Evolutionary conservation across 2,888 invertebrate genomes (phyloP).

Genomic region (Lagria hirta): DNA sequence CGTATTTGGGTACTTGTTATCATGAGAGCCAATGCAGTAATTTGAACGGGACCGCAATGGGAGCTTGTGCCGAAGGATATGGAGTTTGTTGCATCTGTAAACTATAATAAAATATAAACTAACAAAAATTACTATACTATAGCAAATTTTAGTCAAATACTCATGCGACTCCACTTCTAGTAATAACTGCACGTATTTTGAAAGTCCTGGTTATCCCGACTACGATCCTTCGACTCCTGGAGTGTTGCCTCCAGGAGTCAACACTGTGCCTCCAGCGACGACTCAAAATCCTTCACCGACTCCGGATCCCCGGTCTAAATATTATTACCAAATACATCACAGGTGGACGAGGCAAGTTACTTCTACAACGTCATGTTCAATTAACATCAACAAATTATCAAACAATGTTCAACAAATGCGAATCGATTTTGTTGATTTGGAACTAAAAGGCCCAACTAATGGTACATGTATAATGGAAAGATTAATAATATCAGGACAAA

Average conservation of each 20-base stretch:
- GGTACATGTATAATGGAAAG: constrained; percentile 71
- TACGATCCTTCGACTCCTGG: constrained; percentile 46
- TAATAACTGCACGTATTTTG: constrained; percentile 69
- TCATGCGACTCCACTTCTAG: constrained; percentile 66
- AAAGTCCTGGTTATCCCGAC: constrained; percentile 69
- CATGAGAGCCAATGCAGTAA: constrained; percentile 67
- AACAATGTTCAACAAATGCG: constrained; percentile 67
- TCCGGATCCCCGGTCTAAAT: constrained; percentile 42
- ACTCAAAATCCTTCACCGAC: constrained; percentile 40
- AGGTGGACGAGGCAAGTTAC: constrained; percentile 37
- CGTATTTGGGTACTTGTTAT: constrained; percentile 71
- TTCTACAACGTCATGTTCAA: constrained; percentile 64
- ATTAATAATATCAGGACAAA: constrained; percentile 71
- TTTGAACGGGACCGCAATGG: constrained; percentile 64
- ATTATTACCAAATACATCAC: constrained; percentile 11
- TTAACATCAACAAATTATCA: constrained; percentile 64
- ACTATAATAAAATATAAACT: constrained; percentile 1
- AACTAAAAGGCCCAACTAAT: constrained; percentile 67
- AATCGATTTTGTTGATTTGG: constrained; percentile 69
- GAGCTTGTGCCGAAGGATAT: constrained; percentile 71
- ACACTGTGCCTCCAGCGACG: constrained; percentile 29
- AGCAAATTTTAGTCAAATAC: constrained; percentile 61
- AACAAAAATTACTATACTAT: background rate
- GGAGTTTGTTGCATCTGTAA: constrained; percentile 77
- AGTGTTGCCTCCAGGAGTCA: constrained; percentile 37